phyloP scores from a whole-genome alignment of 2,113 vertebrate genomes.

The Erpornis zantholeuca region DNA sequence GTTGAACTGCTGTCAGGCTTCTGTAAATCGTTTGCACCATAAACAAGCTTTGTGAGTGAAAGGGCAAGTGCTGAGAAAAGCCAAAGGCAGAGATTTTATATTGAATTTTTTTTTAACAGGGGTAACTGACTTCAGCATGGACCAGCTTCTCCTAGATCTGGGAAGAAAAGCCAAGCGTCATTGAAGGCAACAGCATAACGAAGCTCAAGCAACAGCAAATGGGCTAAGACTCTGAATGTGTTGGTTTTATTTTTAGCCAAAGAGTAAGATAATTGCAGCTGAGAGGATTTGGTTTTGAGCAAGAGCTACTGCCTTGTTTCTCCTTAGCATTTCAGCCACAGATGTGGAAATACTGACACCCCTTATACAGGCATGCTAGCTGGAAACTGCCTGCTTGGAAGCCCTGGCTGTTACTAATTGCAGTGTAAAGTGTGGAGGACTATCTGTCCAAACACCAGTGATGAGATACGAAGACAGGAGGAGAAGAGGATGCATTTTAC shows the following conservation, averaged over 20 bases:
- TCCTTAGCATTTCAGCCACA: neutral
- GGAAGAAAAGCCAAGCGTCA: slow-evolving; percentile 23
- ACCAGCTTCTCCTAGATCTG: slow-evolving; percentile 17
- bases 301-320: neutral
- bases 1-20: slow-evolving; percentile 69
- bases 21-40: slow-evolving; percentile 68
- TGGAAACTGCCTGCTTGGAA: neutral
- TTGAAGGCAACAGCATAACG: neutral
- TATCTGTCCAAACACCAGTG: accelerated
- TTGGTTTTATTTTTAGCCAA: neutral
- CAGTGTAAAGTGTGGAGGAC: neutral
- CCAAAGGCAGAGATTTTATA: slow-evolving; percentile 60
- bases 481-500: neutral
- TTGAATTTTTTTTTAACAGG: slow-evolving; percentile 41
- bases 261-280: neutral
- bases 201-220: neutral
- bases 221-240: neutral
- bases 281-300: neutral
- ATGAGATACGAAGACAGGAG: neutral
- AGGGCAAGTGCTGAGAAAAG: slow-evolving; percentile 68
- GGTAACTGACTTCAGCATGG: slow-evolving; percentile 27
- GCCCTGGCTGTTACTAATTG: neutral
- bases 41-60: slow-evolving; percentile 71
- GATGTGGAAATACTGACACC: neutral
- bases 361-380: neutral